These are phyloP conservation scores for Drosophila navojoa DNA, from an alignment of 1,140 invertebrate species.

Conservation along the genomic window DNA sequence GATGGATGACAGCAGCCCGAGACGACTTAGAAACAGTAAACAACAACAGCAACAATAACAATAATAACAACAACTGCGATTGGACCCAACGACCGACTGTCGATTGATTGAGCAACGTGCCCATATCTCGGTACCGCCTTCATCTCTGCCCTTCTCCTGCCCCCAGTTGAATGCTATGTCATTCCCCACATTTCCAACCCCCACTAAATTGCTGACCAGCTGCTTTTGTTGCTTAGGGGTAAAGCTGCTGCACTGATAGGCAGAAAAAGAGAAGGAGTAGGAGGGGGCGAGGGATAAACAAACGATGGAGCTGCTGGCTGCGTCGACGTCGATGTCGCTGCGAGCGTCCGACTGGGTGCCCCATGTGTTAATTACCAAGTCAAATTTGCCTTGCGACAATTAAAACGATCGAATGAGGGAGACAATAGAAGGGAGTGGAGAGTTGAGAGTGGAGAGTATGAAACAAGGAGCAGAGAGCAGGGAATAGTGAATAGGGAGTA, in stretches of 20 bases:
- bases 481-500: too few species aligned
- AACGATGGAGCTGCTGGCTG: slow-evolving; percentile 11
- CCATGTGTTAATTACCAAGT: slow-evolving; percentile 78
- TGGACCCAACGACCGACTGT: slow-evolving; percentile 13
- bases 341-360: slow-evolving; percentile 19
- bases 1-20: slow-evolving; percentile 19
- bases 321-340: background rate
- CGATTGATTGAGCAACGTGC: slow-evolving; percentile 34
- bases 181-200: slow-evolving; percentile 15
- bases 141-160: background rate
- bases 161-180: background rate
- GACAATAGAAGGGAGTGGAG: background rate
- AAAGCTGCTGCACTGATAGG: slow-evolving; percentile 1
- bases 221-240: slow-evolving; percentile 1
- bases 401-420: slow-evolving; percentile 44
- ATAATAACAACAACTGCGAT: slow-evolving; percentile 17
- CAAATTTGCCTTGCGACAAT: slow-evolving; percentile 72
- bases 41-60: slow-evolving; percentile 11
- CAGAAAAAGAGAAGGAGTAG: background rate
- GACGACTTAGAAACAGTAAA: slow-evolving; percentile 34
- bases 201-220: slow-evolving; percentile 18
- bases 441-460: background rate
- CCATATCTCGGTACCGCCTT: background rate
- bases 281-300: background rate
- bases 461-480: background rate